Conservation (phyloP, 2,888 invertebrate genomes). For the Drosophila subsilvestris region DNA sequence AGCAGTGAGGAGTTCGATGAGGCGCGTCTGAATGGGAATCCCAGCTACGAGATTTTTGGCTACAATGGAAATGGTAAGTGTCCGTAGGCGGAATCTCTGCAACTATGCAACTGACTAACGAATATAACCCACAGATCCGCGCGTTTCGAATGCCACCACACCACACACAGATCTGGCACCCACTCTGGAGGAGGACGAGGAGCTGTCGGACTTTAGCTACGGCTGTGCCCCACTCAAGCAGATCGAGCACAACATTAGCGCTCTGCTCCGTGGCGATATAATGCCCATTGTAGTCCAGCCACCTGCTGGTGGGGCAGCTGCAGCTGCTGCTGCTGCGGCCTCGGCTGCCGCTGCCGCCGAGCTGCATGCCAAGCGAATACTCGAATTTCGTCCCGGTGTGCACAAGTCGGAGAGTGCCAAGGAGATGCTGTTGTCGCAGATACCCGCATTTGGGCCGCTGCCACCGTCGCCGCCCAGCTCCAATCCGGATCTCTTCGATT, state of each 20-base stretch:
- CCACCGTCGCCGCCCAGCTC: slow-evolving; percentile 84
- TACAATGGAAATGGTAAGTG: slow-evolving; percentile 63
- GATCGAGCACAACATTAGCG: slow-evolving; percentile 89
- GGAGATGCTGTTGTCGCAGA: slow-evolving; percentile 86
- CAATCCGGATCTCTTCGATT: slow-evolving; percentile 79
- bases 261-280: slow-evolving; percentile 86
- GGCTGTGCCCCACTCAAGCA: slow-evolving; percentile 88
- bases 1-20: slow-evolving; percentile 75
- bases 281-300: slow-evolving; percentile 57
- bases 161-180: slow-evolving; percentile 88
- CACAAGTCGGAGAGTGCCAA: slow-evolving; percentile 91
- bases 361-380: slow-evolving; percentile 81
- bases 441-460: slow-evolving; percentile 82
- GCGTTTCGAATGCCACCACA: slow-evolving; percentile 83
- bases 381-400: slow-evolving; percentile 86
- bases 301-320: slow-evolving; percentile 29
- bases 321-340: slow-evolving; percentile 10
- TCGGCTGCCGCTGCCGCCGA: slow-evolving; percentile 73
- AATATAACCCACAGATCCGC: slow-evolving; percentile 59
- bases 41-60: slow-evolving; percentile 65
- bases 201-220: slow-evolving; percentile 87
- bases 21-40: slow-evolving; percentile 67
- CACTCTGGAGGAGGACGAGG: slow-evolving; percentile 89
- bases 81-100: neutral
- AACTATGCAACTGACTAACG: neutral